Base-by-base conservation (phyloP, 2,113 vertebrate genomes). In the Ascaphus truei region DNA sequence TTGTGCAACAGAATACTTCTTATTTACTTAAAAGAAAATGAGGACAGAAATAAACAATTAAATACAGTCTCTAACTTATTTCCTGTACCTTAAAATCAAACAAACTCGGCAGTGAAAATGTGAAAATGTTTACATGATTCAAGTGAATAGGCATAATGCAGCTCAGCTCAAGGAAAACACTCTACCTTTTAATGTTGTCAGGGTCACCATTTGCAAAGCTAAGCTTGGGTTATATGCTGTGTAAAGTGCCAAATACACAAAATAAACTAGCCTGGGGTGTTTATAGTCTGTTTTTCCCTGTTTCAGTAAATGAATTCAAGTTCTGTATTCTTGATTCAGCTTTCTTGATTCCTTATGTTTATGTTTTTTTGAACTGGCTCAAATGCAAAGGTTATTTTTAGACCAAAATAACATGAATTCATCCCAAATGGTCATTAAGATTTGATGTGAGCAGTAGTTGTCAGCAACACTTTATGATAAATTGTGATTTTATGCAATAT, bases 161-260 rank as follows among this genome's bases (percentile, higher is more conserved):
- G 41, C 51, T 69, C 45, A 60, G 56, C 33, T 29, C 23, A 60
- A 25, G 27, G 56, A 60, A 48, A 43, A 69, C 66, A 51, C 51
- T 69, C 43, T 58, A 69, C 66, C 55, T 69, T 48, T 69, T 69
- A 69, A 60, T 60, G 55, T 33, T 69, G 41, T 26, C 56, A 60
- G 56, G 39, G 53, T 60, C 56, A 60, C 66, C 23, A 48, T 69
- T 69, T 51, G 25, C 56, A 69, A 39, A 60, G 66, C 66, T 51
- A 60, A 69, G 66, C 56, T 69, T 60, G 43, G 66, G 56, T 69
- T 69, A 69, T 69, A 69, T 51, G n/a, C 55, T 69, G 56, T 69
- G 56, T 36, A 69, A 69, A 69, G 66, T 69, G 66, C 55, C 41
- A 69, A 69, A 56, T 51, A 45, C 43, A 69, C 66, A 69, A 31